These are phyloP conservation scores for Saccopteryx leptura DNA, from an alignment of 2,113 vertebrate species.

Conservation along the genomic window DNA sequence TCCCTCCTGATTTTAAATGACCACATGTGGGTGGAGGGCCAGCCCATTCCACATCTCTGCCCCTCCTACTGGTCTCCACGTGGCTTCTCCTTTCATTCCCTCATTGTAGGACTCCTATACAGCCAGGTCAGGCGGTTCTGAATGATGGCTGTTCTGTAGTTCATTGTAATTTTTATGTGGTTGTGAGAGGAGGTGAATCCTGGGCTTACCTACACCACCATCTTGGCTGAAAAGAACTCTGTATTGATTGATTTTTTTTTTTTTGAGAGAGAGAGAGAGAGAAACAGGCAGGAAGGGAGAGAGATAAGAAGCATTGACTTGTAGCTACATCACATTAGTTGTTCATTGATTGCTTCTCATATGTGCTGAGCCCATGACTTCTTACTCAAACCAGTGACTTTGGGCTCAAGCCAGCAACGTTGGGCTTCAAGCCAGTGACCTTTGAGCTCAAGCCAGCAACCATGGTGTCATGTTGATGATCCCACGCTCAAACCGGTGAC, in stretches of 20 bases:
- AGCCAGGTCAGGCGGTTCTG: neutral
- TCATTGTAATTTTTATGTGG: neutral
- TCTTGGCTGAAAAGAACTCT: neutral
- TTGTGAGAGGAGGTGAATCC: neutral
- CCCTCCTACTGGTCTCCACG: neutral
- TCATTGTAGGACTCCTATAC: neutral
- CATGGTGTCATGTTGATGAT: no score
- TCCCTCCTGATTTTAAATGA: neutral
- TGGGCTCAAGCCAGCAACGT: no score
- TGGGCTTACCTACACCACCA: neutral
- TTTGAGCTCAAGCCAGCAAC: no score
- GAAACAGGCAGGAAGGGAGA: no score
- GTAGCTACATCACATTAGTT: no score
- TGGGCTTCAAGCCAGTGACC: no score
- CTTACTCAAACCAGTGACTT: no score
- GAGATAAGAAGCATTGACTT: no score
- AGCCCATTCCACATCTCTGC: neutral
- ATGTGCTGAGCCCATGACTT: no score
- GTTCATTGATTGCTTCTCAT: no score
- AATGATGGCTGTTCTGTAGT: neutral
- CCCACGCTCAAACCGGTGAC: no score
- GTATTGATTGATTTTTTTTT: neutral
- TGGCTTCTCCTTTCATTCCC: neutral
- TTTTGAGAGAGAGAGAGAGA: no score
- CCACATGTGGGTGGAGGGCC: neutral